Conservation (phyloP, 2,797 vertebrate genomes). For the Cuculus canorus region DNA sequence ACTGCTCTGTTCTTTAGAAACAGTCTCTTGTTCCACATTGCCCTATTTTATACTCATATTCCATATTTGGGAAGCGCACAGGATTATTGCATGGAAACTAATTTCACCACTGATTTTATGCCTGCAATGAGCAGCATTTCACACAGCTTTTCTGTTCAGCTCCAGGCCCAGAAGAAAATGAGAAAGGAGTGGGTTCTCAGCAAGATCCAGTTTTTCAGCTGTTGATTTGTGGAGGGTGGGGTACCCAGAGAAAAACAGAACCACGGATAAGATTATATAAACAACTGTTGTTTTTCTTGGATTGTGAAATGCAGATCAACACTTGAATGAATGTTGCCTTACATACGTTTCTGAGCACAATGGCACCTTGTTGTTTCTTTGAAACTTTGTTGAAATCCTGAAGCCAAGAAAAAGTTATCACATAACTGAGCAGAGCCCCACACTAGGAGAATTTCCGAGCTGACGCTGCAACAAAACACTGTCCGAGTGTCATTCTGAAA, state of each 20-base stretch:
- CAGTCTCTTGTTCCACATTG: neutral
- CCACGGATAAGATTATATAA: slow-evolving; percentile 82
- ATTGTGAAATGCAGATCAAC: slow-evolving; percentile 75
- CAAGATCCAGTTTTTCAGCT: slow-evolving; percentile 70
- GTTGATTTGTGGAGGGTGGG: slow-evolving; percentile 73
- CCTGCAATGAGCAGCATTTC: slow-evolving; percentile 23
- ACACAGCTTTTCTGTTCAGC: neutral
- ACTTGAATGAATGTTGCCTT: slow-evolving; percentile 82
- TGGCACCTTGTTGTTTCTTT: slow-evolving; percentile 83
- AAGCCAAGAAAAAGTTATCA: slow-evolving; percentile 82
- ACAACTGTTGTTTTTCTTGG: slow-evolving; percentile 84
- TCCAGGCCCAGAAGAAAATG: neutral
- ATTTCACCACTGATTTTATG: slow-evolving; percentile 12
- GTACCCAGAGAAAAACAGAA: slow-evolving; percentile 78
- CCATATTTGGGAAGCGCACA: neutral
- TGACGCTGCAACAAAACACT: slow-evolving; percentile 54
- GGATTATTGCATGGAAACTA: neutral
- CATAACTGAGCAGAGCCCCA: slow-evolving; percentile 68
- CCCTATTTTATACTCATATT: neutral
- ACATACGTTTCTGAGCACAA: slow-evolving; percentile 79
- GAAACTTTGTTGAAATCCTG: slow-evolving; percentile 77
- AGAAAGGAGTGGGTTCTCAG: slow-evolving; percentile 47
- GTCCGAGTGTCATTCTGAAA: slow-evolving; percentile 40
- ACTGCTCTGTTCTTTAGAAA: neutral
- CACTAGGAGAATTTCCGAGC: slow-evolving; percentile 39